Evolutionary conservation across 2,113 vertebrate genomes (phyloP).

Genomic region (Entosphenus tridentatus): DNA sequence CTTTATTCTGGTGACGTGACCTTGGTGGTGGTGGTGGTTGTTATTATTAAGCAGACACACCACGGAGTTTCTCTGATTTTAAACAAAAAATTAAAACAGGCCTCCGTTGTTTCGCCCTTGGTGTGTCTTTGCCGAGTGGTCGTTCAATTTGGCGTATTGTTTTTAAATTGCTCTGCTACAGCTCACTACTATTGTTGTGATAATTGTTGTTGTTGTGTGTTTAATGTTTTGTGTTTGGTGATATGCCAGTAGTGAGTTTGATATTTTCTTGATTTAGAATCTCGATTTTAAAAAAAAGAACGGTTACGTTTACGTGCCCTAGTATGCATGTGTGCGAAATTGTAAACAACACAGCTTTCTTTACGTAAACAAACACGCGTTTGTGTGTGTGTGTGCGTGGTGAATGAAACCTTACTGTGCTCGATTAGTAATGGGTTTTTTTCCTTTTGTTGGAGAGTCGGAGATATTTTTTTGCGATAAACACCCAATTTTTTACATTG

Average conservation of each 20-base stretch:
- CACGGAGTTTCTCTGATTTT: no score
- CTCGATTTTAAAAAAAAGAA: background rate
- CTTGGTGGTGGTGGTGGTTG: no score
- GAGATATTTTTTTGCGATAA: no score
- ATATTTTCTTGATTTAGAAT: no score
- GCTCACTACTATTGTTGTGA: background rate
- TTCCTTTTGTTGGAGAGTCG: no score
- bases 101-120: background rate
- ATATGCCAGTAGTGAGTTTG: no score
- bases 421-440: no score
- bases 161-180: background rate
- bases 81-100: background rate
- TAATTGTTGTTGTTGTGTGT: background rate
- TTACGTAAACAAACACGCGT: background rate
- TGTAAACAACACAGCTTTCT: constrained; percentile 1
- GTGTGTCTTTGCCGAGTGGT: background rate
- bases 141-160: background rate
- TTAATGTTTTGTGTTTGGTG: no score
- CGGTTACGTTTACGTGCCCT: background rate
- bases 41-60: no score
- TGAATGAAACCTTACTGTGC: background rate
- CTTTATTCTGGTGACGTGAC: no score
- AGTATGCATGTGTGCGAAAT: background rate
- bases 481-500: no score
- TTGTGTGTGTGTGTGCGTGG: constrained; percentile 2